Percentiles rank a stretch among this genome's conserved stretches.
Conservation (phyloP, 2,888 invertebrate species). For the Cecidostiba fungosa region DNA sequence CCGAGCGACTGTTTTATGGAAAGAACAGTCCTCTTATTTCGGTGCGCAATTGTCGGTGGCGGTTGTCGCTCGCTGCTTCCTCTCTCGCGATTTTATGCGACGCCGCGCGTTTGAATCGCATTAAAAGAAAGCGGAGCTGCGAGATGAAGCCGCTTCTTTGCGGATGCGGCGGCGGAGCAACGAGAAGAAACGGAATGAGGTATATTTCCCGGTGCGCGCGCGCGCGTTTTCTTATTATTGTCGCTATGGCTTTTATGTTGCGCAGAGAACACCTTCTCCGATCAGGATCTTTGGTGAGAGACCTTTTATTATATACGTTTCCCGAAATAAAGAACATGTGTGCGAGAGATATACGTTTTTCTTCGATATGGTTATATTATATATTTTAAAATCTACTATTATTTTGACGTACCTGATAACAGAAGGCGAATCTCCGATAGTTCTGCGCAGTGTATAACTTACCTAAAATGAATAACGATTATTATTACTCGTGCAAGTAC, state of each 20-base stretch:
- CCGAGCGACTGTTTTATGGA: conserved; percentile 28
- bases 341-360: too few relatives aligned
- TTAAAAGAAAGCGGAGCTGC: conserved; percentile 7
- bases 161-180: not conserved
- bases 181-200: not conserved
- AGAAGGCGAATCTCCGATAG: too few relatives aligned
- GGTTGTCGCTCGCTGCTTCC: not conserved
- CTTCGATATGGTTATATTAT: too few relatives aligned
- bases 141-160: not conserved
- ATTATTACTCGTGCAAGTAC: not conserved
- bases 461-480: too few relatives aligned
- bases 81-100: conserved; percentile 33
- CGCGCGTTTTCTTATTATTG: not conserved
- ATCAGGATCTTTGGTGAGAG: too few relatives aligned
- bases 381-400: too few relatives aligned
- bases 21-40: conserved; percentile 22
- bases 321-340: too few relatives aligned
- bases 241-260: not conserved
- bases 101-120: conserved; percentile 20
- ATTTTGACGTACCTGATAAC: too few relatives aligned
- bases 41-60: conserved; percentile 11
- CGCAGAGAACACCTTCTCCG: not conserved
- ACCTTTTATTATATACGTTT: too few relatives aligned
- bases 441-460: not conserved
- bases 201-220: conserved; percentile 4